Evolutionary conservation across 2,888 invertebrate genomes (phyloP).

Genomic region (Drosophila yooni): DNA sequence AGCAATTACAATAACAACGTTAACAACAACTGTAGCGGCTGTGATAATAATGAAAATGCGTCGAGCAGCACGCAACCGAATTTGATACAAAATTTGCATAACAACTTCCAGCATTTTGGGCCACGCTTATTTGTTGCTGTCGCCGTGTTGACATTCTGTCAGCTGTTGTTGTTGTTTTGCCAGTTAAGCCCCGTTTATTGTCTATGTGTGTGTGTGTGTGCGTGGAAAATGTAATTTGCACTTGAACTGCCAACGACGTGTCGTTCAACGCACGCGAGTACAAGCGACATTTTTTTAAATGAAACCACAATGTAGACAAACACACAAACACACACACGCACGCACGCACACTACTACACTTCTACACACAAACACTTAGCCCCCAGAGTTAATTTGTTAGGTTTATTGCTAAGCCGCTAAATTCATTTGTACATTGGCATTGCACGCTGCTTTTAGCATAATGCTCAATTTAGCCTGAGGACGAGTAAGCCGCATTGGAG

Average conservation of each 20-base stretch:
- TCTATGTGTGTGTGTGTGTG: conserved; percentile 13
- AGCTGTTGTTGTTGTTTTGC: conserved; percentile 19
- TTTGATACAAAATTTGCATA: conserved; percentile 68
- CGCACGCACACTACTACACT: conserved; percentile 1
- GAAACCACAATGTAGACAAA: conserved; percentile 1
- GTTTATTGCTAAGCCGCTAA: conserved; percentile 29
- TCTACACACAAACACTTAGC: background rate
- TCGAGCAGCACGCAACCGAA: conserved; percentile 42
- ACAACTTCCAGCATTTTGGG: conserved; percentile 69
- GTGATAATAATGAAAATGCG: conserved; percentile 49
- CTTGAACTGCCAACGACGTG: conserved; percentile 53
- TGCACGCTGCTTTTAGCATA: conserved; percentile 13
- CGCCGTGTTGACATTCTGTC: conserved; percentile 29
- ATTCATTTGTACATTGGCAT: conserved; percentile 34
- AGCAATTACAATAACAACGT: conserved; percentile 42
- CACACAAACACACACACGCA: conserved; percentile 17
- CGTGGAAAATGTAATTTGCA: conserved; percentile 66
- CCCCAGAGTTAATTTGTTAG: conserved; percentile 44
- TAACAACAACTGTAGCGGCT: conserved; percentile 8
- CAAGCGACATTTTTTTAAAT: conserved; percentile 30
- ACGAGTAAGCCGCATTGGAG: conserved; percentile 2
- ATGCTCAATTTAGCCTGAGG: conserved; percentile 25
- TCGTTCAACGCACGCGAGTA: conserved; percentile 19
- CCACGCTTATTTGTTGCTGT: conserved; percentile 43
- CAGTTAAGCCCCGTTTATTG: conserved; percentile 59